Conservation (phyloP, 2,888 invertebrate species). For the Cryptosula pallasiana region DNA sequence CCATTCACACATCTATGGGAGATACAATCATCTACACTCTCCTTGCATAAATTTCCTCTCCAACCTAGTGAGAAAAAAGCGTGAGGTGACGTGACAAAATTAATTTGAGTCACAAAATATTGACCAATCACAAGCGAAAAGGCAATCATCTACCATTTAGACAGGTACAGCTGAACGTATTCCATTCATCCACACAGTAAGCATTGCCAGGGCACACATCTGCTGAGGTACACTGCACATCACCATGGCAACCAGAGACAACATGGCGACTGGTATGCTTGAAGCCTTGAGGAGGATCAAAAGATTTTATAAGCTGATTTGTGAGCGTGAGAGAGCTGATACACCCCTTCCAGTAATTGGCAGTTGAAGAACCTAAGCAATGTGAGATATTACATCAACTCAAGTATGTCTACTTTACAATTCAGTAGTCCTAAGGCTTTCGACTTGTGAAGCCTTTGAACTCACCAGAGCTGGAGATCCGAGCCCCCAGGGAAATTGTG, state of each 20-base stretch:
- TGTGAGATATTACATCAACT: not conserved
- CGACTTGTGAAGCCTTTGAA: not conserved
- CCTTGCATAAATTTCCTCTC: not conserved
- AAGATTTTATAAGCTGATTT: not conserved
- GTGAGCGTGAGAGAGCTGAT: not conserved
- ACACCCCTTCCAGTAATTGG: slow-evolving; percentile 2
- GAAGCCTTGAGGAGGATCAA: not conserved
- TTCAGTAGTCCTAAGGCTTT: not conserved
- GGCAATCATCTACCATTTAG: not conserved
- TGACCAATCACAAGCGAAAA: no score
- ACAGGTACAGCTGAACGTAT: not conserved
- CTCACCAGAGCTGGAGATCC: not conserved
- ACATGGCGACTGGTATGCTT: not conserved
- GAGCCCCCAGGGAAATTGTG: not conserved
- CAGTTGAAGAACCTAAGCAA: not conserved
- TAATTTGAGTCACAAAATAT: no score
- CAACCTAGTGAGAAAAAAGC: no score
- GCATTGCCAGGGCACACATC: not conserved
- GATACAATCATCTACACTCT: not conserved
- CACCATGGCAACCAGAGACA: not conserved
- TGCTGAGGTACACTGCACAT: not conserved
- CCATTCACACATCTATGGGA: not conserved
- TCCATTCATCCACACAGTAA: not conserved
- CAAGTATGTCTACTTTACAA: not conserved
- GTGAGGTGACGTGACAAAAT: no score